These are phyloP conservation scores for Mormyrops attenuatus DNA, from an alignment of 2,797 vertebrate genomes.

Conservation along the genomic window DNA sequence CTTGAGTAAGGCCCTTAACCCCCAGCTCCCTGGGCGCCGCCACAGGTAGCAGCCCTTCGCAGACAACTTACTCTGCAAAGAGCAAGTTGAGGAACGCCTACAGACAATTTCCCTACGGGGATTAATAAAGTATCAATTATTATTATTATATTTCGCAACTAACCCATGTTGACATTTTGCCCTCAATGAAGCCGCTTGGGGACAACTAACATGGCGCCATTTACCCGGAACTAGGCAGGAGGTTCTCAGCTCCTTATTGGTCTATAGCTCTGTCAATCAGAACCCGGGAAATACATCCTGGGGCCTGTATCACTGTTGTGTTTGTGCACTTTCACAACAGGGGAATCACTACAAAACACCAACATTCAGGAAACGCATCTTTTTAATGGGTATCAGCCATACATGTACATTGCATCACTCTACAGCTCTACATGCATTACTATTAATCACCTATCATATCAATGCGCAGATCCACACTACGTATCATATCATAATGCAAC, in stretches of 20 bases:
- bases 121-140: too few species aligned
- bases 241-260: neutral
- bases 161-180: neutral
- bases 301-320: neutral
- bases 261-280: neutral
- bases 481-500: neutral
- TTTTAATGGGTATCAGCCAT: too few species aligned
- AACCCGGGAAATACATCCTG: neutral
- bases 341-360: too few species aligned
- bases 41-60: too few species aligned
- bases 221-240: neutral
- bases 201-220: neutral
- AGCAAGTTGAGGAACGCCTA: too few species aligned
- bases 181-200: neutral
- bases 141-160: neutral
- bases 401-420: too few species aligned
- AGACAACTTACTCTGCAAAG: too few species aligned
- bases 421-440: neutral
- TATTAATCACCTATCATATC: neutral
- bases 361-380: too few species aligned
- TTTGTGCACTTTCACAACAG: too few species aligned
- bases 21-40: too few species aligned
- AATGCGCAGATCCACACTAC: neutral
- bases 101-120: too few species aligned
- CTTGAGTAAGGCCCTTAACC: too few species aligned